A percentile compares a stretch with the other conserved stretches of the same genome.
Conservation (phyloP, 2,797 vertebrate species). For the Pantherophis vulpinus region DNA sequence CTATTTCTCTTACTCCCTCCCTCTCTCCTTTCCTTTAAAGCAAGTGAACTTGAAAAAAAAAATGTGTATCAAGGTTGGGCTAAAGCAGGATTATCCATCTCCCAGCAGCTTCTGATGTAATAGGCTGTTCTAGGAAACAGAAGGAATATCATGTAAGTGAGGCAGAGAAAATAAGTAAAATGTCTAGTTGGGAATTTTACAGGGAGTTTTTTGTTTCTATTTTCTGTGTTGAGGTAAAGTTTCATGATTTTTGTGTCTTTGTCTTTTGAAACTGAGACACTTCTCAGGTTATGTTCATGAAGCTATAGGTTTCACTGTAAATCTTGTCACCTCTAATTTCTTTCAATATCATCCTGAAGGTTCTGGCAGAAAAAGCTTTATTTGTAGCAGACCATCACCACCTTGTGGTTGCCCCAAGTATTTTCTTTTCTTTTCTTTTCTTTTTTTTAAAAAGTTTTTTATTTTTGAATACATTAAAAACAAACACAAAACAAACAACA, state of each 20-base stretch:
- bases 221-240: not conserved
- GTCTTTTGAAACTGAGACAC: not conserved
- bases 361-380: not conserved
- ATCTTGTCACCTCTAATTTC: not conserved
- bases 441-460: not conserved
- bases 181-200: not conserved
- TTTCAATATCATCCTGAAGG: not conserved
- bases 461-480: too few species aligned
- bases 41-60: not conserved
- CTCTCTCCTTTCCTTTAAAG: not conserved
- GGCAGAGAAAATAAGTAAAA: not conserved
- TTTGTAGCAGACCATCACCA: not conserved
- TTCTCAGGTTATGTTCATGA: not conserved
- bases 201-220: not conserved
- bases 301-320: not conserved
- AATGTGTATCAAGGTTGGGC: not conserved
- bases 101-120: not conserved
- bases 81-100: not conserved
- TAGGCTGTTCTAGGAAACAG: not conserved
- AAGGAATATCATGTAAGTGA: not conserved
- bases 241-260: not conserved
- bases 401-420: not conserved
- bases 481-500: too few species aligned
- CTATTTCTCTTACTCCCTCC: not conserved
- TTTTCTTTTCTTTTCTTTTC: not conserved